These are phyloP conservation scores for Hemitrygon akajei DNA, from an alignment of 2,797 vertebrate species.

Conservation along the genomic window DNA sequence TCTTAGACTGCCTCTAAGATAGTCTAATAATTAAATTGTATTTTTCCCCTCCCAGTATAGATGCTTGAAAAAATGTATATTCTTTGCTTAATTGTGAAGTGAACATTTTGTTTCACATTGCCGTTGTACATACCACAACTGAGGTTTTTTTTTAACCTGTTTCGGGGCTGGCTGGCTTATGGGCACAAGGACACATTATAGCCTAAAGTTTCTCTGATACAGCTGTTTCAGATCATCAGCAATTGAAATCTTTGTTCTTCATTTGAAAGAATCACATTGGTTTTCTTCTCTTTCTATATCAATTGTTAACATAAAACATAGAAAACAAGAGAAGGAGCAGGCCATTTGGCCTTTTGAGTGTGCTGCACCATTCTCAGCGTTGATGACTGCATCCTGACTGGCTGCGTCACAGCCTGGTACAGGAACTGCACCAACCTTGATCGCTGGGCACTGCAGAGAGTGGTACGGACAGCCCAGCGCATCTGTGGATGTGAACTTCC, in stretches of 20 bases:
- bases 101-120: background rate
- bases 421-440: too few relatives aligned
- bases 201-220: background rate
- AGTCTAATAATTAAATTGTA: background rate
- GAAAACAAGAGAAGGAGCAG: background rate
- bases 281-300: too few relatives aligned
- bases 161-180: background rate
- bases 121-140: background rate
- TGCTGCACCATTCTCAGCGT: background rate
- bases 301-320: background rate
- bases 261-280: background rate
- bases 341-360: background rate
- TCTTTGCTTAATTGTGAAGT: background rate
- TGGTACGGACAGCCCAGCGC: too few relatives aligned
- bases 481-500: too few relatives aligned
- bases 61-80: background rate
- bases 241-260: background rate
- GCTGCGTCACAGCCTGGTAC: too few relatives aligned
- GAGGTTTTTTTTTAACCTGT: background rate
- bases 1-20: background rate
- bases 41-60: background rate
- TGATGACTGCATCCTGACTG: too few relatives aligned
- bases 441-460: too few relatives aligned
- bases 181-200: background rate
- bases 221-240: background rate